Evolutionary conservation across 1,140 invertebrate species (phyloP).

Genomic region (Meloidogyne exigua): DNA sequence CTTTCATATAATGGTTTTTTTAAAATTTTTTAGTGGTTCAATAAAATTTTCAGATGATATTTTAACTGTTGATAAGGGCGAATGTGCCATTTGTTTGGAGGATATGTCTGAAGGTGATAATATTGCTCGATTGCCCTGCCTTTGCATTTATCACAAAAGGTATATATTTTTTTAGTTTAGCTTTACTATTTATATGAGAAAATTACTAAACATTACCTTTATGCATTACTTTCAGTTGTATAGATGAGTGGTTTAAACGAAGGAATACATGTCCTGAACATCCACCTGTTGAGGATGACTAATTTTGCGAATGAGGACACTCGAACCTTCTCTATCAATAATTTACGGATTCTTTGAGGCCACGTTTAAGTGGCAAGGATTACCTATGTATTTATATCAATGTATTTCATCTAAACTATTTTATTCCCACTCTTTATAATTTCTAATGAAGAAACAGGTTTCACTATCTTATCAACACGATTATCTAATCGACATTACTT

Average conservation of each 20-base stretch:
- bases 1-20: constrained; percentile 90
- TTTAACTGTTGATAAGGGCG: constrained; percentile 87
- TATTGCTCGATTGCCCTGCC: constrained; percentile 93
- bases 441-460: not conserved
- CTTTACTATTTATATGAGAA: too few relatives aligned
- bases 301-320: not conserved
- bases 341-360: too few relatives aligned
- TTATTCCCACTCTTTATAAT: not conserved
- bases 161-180: too few relatives aligned
- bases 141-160: constrained; percentile 99
- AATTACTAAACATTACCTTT: not conserved
- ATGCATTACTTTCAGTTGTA: constrained; percentile 47
- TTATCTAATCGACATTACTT: not conserved
- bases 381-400: not conserved
- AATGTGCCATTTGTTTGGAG: constrained; percentile 98
- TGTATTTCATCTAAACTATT: not conserved
- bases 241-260: constrained; percentile 59
- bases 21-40: not conserved
- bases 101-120: constrained; percentile 88
- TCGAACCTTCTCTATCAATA: too few relatives aligned
- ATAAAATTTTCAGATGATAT: constrained; percentile 80
- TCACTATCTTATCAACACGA: not conserved
- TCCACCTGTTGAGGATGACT: constrained; percentile 50
- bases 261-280: constrained; percentile 62
- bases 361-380: too few relatives aligned